Percentiles rank a stretch among this genome's conserved stretches.
Evolutionary conservation across 1,140 invertebrate genomes (phyloP).

Genomic region (Sweltsa coloradensis): DNA sequence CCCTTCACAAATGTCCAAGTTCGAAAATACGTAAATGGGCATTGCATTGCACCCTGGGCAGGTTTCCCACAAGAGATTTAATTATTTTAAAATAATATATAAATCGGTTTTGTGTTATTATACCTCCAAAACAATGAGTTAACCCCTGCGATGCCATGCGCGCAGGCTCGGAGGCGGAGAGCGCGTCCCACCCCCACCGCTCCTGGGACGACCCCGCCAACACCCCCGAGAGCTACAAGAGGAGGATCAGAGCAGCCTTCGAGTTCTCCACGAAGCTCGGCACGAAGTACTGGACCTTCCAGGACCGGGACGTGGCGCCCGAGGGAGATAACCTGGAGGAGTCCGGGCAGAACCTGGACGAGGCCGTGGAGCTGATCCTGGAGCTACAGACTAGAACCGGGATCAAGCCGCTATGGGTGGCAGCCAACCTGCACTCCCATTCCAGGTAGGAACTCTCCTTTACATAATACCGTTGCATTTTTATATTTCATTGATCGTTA

Average conservation of each 20-base stretch:
- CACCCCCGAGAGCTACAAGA: constrained; percentile 42
- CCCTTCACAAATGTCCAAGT: no score
- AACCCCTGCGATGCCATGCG: constrained; percentile 5
- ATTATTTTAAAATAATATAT: no score
- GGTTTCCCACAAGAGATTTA: no score
- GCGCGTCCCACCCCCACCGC: constrained; percentile 32
- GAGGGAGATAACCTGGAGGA: constrained; percentile 36
- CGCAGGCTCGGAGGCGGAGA: constrained; percentile 37
- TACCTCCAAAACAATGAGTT: no score
- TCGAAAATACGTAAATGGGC: no score
- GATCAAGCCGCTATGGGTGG: constrained; percentile 47
- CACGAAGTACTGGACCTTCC: constrained; percentile 49
- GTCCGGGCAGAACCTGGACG: constrained; percentile 39
- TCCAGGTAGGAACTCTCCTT: no score
- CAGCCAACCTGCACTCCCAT: constrained; percentile 44
- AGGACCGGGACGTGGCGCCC: constrained; percentile 41
- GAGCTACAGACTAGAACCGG: constrained; percentile 41
- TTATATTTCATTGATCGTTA: no score
- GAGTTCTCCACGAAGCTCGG: constrained; percentile 49
- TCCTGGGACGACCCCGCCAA: constrained; percentile 45
- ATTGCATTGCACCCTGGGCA: no score
- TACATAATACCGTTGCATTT: no score
- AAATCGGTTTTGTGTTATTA: no score
- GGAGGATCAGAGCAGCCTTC: constrained; percentile 44
- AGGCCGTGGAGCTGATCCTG: constrained; percentile 39